Conservation (phyloP, 2,888 invertebrate species). For the Notodonta ziczac region DNA sequence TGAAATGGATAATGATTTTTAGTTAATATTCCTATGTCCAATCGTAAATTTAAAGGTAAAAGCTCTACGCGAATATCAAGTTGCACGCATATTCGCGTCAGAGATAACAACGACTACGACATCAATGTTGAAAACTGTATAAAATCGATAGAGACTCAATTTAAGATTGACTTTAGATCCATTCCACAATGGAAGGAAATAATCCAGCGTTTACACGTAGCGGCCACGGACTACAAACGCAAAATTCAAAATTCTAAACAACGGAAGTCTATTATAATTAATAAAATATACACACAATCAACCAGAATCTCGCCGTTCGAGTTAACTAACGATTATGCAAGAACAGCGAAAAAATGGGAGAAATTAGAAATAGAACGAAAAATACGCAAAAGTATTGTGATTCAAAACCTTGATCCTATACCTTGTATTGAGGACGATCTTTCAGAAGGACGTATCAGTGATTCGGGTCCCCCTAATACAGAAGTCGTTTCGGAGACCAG, state of each 20-base stretch:
- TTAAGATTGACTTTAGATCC: conserved; percentile 58
- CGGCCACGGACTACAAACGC: conserved; percentile 50
- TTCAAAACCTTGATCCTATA: conserved; percentile 12
- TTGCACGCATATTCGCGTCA: conserved; percentile 61
- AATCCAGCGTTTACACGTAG: conserved; percentile 53
- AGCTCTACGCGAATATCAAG: conserved; percentile 38
- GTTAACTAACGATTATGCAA: conserved; percentile 55
- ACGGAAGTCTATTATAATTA: conserved; percentile 61
- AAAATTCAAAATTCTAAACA: conserved; percentile 53
- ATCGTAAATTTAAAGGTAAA: neutral
- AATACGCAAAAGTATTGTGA: conserved; percentile 18
- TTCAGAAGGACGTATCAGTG: conserved; percentile 21
- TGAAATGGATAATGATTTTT: neutral
- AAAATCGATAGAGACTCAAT: conserved; percentile 56
- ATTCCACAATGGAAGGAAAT: conserved; percentile 64
- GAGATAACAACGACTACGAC: conserved; percentile 45
- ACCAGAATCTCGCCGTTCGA: conserved; percentile 65
- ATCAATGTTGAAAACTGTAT: conserved; percentile 58
- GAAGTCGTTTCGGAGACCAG: conserved; percentile 31
- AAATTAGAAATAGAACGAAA: conserved; percentile 32
- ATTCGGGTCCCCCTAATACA: conserved; percentile 57
- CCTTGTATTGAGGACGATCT: conserved; percentile 5
- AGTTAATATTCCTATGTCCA: conserved; percentile 4
- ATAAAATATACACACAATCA: conserved; percentile 59
- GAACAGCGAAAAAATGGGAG: conserved; percentile 63